A percentile compares a stretch with the other conserved stretches of the same genome.
Conservation (phyloP, 1,140 invertebrate genomes). For the Paraescarpia echinospica region DNA sequence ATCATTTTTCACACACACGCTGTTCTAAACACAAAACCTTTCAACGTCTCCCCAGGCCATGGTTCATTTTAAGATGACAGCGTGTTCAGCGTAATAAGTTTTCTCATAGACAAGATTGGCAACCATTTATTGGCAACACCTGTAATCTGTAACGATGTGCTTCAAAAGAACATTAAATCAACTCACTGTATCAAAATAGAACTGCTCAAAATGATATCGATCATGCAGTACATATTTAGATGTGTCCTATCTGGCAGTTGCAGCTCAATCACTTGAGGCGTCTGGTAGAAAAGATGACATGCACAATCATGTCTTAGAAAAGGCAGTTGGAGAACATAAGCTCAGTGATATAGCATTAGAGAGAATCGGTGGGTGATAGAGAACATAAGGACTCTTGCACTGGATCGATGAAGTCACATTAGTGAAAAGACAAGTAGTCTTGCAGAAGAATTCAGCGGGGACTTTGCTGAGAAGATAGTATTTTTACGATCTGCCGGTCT, state of each 20-base stretch:
- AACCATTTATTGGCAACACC: too few relatives aligned
- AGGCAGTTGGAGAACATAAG: not conserved
- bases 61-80: too few relatives aligned
- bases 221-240: not conserved
- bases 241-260: not conserved
- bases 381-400: not conserved
- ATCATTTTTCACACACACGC: too few relatives aligned
- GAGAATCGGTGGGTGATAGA: not conserved
- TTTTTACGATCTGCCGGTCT: too few relatives aligned
- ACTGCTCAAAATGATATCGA: not conserved
- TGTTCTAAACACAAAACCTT: too few relatives aligned
- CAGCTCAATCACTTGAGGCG: not conserved
- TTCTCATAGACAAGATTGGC: too few relatives aligned
- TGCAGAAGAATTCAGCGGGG: not conserved
- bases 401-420: not conserved
- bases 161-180: not conserved
- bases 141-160: too few relatives aligned
- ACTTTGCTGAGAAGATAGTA: too few relatives aligned
- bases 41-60: too few relatives aligned
- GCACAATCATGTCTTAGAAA: not conserved
- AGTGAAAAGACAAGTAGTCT: not conserved
- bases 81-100: too few relatives aligned
- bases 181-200: not conserved
- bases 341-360: not conserved
- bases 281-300: not conserved